These are phyloP conservation scores for Cyclophora albipunctata DNA, from an alignment of 2,888 invertebrate genomes.

Conservation along the genomic window DNA sequence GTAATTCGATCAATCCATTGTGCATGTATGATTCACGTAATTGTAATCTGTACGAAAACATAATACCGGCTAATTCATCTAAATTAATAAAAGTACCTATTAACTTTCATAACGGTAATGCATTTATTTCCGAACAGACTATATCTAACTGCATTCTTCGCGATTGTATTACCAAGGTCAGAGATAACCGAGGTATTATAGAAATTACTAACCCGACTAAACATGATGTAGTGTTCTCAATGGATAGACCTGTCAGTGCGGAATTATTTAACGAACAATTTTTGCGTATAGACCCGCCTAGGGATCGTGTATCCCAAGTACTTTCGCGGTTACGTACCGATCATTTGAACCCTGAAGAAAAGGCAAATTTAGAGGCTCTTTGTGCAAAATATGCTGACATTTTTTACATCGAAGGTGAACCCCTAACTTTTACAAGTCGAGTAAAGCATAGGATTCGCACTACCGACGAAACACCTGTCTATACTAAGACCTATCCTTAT, in stretches of 20 bases:
- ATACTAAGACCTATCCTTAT: too few relatives aligned
- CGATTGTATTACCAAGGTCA: conserved; percentile 20
- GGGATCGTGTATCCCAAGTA: conserved; percentile 11
- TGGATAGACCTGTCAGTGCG: conserved; percentile 15
- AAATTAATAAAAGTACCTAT: conserved; percentile 20
- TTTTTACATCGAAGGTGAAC: conserved; percentile 15
- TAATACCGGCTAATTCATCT: conserved; percentile 18
- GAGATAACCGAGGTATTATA: conserved; percentile 17
- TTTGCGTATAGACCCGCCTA: conserved; percentile 7
- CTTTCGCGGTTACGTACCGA: conserved; percentile 24
- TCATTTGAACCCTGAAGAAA: conserved; percentile 26
- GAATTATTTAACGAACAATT: conserved; percentile 17
- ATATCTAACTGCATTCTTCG: conserved; percentile 19
- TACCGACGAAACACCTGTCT: too few relatives aligned
- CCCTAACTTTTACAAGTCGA: too few relatives aligned
- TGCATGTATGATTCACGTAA: conserved; percentile 18
- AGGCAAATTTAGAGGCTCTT: conserved; percentile 15
- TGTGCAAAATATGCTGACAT: conserved; percentile 13
- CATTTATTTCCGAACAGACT: conserved; percentile 11
- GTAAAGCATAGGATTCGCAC: too few relatives aligned
- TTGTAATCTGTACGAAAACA: conserved; percentile 20
- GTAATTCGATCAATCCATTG: conserved; percentile 8
- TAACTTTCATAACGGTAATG: conserved; percentile 16
- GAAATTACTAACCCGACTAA: conserved; percentile 17
- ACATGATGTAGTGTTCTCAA: conserved; percentile 18